phyloP scores from a whole-genome alignment of 2,888 invertebrate species.

The Ischnura elegans region DNA sequence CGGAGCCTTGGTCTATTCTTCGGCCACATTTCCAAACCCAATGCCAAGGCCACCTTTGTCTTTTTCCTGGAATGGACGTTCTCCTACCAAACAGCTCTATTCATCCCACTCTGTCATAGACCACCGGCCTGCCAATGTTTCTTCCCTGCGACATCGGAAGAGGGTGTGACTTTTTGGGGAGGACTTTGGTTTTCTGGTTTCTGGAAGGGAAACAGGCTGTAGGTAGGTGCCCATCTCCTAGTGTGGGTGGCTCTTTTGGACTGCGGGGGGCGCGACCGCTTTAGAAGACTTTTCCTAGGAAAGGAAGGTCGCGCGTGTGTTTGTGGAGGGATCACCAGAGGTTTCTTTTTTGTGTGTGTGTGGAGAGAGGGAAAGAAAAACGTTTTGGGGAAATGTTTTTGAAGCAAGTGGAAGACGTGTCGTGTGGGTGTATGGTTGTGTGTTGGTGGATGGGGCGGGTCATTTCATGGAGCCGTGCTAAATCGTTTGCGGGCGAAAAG shows the following conservation, averaged over 20 bases:
- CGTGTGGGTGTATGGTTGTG: not conserved
- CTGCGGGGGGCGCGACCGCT: conserved; percentile 43
- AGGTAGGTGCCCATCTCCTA: not conserved
- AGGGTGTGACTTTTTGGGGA: conserved; percentile 18
- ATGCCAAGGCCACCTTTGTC: not conserved
- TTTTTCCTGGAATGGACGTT: conserved; percentile 53
- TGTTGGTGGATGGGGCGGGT: not conserved
- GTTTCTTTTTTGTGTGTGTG: not conserved
- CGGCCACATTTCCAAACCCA: not conserved
- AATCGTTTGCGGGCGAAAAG: not conserved
- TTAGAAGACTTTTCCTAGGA: conserved; percentile 35
- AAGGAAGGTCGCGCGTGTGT: conserved; percentile 45
- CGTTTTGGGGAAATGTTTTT: conserved; percentile 48
- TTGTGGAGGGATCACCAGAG: conserved; percentile 26
- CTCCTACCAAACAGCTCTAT: conserved; percentile 44
- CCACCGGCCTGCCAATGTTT: conserved; percentile 34
- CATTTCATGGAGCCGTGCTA: not conserved
- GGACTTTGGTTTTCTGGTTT: conserved; percentile 21
- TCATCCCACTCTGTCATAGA: conserved; percentile 39
- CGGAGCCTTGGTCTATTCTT: not conserved
- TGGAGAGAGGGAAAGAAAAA: conserved; percentile 56
- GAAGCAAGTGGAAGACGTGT: not conserved
- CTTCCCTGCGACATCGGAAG: conserved; percentile 30
- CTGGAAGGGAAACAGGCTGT: not conserved
- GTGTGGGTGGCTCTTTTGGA: conserved; percentile 52